Evolutionary conservation across 1,140 invertebrate genomes (phyloP).

Genomic region (Chymomyza costata): DNA sequence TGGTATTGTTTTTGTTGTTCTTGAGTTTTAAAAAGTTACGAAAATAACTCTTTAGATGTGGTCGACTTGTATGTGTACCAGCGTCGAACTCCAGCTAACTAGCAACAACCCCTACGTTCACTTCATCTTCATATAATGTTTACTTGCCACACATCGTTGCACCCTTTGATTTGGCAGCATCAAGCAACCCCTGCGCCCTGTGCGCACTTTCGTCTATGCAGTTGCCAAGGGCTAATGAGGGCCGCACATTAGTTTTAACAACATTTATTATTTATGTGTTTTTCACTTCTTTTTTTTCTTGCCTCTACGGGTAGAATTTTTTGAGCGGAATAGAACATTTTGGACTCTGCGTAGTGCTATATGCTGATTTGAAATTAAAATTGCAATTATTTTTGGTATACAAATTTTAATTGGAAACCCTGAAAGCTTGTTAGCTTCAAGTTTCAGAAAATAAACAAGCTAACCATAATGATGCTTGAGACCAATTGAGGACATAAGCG

Average conservation of each 20-base stretch:
- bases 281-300: conserved; percentile 25
- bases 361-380: conserved; percentile 31
- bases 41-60: conserved; percentile 47
- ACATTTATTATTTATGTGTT: conserved; percentile 71
- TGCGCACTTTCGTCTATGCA: conserved; percentile 15
- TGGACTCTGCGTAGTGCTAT: conserved; percentile 30
- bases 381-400: conserved; percentile 47
- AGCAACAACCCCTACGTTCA: conserved; percentile 49
- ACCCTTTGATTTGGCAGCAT: conserved; percentile 42
- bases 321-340: conserved; percentile 38
- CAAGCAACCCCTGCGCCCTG: conserved; percentile 37
- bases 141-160: conserved; percentile 18
- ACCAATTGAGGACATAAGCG: too few relatives aligned
- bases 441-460: too few relatives aligned
- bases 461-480: too few relatives aligned
- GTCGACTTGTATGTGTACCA: too few relatives aligned
- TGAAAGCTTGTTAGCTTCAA: conserved; percentile 7
- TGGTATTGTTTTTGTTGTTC: conserved; percentile 48
- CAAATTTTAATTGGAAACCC: conserved; percentile 50
- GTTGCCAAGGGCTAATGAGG: conserved; percentile 63
- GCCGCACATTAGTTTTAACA: conserved; percentile 71
- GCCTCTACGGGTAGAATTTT: conserved; percentile 13
- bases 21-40: conserved; percentile 65
- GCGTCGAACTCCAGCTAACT: conserved; percentile 15
- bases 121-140: conserved; percentile 33